A percentile compares a stretch with the other conserved stretches of the same genome.
These are phyloP conservation scores for Echinops telfairi DNA, from an alignment of 2,113 vertebrate species.

Conservation along the genomic window DNA sequence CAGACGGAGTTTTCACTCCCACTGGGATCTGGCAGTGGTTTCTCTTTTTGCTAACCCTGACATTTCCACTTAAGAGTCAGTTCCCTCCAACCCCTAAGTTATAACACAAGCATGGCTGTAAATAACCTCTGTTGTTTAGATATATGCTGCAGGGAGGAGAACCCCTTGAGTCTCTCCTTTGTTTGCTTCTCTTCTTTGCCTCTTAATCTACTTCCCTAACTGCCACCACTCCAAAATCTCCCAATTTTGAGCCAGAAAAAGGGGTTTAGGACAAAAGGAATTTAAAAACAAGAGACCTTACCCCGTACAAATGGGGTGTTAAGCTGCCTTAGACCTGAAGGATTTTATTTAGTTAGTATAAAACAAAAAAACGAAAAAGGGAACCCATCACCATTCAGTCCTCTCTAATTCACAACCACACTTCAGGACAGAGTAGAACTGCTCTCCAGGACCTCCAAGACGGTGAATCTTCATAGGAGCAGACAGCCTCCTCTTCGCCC, in stretches of 20 bases:
- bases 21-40: neutral
- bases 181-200: neutral
- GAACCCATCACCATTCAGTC: too few species aligned
- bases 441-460: too few species aligned
- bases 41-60: neutral
- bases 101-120: neutral
- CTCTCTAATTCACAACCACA: too few species aligned
- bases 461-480: too few species aligned
- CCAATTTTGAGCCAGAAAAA: neutral
- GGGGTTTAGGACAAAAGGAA: neutral
- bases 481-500: too few species aligned
- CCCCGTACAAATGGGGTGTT: neutral
- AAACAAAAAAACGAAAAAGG: too few species aligned
- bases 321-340: neutral
- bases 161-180: neutral
- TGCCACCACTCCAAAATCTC: neutral
- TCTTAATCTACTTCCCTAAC: neutral
- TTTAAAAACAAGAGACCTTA: conserved; percentile 1
- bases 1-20: neutral
- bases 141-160: neutral
- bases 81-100: neutral
- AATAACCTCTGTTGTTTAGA: neutral
- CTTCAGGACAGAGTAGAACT: too few species aligned
- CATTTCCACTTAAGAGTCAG: neutral
- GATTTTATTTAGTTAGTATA: neutral